These are phyloP conservation scores for Nesidiocoris tenuis DNA, from an alignment of 2,888 invertebrate genomes.

Conservation along the genomic window DNA sequence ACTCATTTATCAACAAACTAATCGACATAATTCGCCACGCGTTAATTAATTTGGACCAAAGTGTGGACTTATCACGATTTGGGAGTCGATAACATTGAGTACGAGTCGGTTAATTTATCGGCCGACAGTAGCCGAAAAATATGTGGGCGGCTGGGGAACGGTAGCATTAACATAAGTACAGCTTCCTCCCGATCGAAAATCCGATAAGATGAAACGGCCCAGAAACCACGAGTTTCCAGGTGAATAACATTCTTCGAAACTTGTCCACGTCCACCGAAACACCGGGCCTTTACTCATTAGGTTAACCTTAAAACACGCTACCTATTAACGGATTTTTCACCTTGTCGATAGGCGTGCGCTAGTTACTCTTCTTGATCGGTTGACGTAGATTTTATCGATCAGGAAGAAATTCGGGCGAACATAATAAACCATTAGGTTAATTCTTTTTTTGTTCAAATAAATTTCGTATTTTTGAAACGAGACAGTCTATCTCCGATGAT, in stretches of 20 bases:
- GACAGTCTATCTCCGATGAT: too few relatives aligned
- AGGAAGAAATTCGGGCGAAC: too few relatives aligned
- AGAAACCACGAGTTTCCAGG: neutral
- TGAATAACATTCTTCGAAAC: neutral
- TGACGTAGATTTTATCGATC: too few relatives aligned
- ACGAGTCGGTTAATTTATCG: neutral
- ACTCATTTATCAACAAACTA: too few relatives aligned
- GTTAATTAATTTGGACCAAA: neutral
- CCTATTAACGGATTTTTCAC: neutral
- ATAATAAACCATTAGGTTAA: too few relatives aligned
- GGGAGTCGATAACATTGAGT: neutral
- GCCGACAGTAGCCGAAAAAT: neutral
- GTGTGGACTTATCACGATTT: neutral
- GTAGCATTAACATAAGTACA: constrained; percentile 39
- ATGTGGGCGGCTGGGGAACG: constrained; percentile 22
- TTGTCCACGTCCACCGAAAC: neutral
- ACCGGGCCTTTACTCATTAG: neutral
- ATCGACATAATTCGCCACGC: neutral
- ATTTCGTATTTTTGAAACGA: too few relatives aligned
- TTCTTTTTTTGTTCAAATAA: too few relatives aligned
- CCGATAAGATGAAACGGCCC: neutral
- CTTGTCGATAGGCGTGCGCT: too few relatives aligned
- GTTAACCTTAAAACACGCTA: neutral
- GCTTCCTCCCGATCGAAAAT: constrained; percentile 19
- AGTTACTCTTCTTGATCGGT: too few relatives aligned